phyloP scores from a whole-genome alignment of 2,797 vertebrate species.

The Salarias fasciatus region DNA sequence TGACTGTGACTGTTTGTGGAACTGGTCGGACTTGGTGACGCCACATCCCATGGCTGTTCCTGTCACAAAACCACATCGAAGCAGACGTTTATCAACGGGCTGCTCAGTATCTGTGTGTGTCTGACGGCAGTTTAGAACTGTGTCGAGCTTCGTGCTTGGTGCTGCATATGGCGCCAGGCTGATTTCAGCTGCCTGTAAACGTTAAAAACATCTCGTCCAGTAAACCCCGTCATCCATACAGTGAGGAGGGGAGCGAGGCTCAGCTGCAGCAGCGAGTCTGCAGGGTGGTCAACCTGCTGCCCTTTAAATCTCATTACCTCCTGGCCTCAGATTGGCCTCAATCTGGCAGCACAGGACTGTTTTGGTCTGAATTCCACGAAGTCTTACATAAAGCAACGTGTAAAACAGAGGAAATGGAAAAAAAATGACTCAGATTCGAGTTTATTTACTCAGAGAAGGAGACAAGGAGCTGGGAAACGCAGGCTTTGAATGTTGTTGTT shows the following conservation, averaged over 20 bases:
- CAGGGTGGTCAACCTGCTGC: constrained; percentile 24
- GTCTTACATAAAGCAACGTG: constrained; percentile 43
- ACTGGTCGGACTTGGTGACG: constrained; percentile 78
- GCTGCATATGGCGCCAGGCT: too few species aligned
- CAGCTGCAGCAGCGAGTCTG: not conserved
- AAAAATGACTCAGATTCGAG: too few species aligned
- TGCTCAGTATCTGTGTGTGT: too few species aligned
- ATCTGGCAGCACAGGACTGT: constrained; percentile 58
- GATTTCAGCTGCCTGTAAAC: not conserved
- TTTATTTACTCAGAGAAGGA: too few species aligned
- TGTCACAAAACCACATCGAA: constrained; percentile 28
- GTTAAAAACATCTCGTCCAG: too few species aligned
- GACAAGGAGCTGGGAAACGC: too few species aligned
- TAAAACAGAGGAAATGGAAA: not conserved
- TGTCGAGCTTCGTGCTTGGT: too few species aligned
- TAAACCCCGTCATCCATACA: too few species aligned
- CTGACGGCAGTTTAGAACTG: too few species aligned
- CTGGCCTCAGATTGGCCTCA: constrained; percentile 67
- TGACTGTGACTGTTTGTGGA: constrained; percentile 70
- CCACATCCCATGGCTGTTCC: constrained; percentile 84
- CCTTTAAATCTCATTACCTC: constrained; percentile 73
- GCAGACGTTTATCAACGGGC: too few species aligned
- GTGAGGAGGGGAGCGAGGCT: too few species aligned
- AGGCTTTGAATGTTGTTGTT: too few species aligned
- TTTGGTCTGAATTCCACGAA: constrained; percentile 57